Conservation (phyloP, 1,140 invertebrate genomes). For the Euschistus heros region DNA sequence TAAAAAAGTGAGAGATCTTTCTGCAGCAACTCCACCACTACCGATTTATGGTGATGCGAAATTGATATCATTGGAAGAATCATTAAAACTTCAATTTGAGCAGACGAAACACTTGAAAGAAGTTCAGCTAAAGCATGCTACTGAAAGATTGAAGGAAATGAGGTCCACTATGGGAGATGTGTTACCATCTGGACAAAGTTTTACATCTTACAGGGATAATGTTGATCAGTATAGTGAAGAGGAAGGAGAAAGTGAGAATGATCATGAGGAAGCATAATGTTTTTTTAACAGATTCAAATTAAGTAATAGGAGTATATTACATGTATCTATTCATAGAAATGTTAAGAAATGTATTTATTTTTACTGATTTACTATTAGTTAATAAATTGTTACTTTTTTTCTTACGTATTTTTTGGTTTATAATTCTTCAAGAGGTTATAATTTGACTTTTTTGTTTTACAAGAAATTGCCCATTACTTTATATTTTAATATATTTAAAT, state of each 20-base stretch:
- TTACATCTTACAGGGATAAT: conserved; percentile 9
- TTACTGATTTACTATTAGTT: too few species aligned
- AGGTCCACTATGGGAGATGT: background rate
- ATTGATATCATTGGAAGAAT: conserved; percentile 44
- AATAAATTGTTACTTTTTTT: background rate
- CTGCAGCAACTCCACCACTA: conserved; percentile 50
- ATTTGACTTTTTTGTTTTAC: too few species aligned
- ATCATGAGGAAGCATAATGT: conserved; percentile 1
- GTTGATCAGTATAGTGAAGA: conserved; percentile 1
- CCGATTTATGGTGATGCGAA: conserved; percentile 43
- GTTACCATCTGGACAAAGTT: conserved; percentile 7
- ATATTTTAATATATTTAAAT: too few species aligned
- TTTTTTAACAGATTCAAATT: too few species aligned
- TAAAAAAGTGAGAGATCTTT: conserved; percentile 52
- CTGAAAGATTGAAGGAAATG: conserved; percentile 34
- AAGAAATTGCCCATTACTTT: too few species aligned
- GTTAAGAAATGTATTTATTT: background rate
- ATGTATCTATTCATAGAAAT: background rate
- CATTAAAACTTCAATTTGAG: conserved; percentile 44
- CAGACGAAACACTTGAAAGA: conserved; percentile 36
- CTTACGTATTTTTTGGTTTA: background rate
- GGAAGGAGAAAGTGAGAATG: conserved; percentile 2
- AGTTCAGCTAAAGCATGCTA: conserved; percentile 39
- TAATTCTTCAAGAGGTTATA: too few species aligned
- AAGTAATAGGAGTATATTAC: too few species aligned